Evolutionary conservation across 2,797 vertebrate genomes (phyloP).

Genomic region (Chelidonichthys spinosus): DNA sequence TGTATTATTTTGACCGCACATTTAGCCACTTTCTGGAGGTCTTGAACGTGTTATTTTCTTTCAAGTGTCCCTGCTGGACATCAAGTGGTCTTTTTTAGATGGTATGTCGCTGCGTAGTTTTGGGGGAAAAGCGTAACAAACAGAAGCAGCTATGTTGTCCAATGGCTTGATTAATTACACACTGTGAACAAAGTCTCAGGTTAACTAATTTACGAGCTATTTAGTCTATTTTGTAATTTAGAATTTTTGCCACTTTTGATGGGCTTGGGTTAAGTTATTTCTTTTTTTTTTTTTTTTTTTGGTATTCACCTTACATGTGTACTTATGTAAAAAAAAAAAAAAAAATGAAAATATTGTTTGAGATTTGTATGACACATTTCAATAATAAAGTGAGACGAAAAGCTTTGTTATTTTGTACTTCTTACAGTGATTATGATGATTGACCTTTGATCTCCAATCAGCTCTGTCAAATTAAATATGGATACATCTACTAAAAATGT

Average conservation of each 20-base stretch:
- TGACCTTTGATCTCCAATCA: background rate
- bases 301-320: conserved; percentile 56
- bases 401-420: conserved; percentile 65
- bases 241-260: conserved; percentile 59
- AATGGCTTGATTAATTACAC: conserved; percentile 59
- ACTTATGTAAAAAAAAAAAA: conserved; percentile 69
- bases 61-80: conserved; percentile 31
- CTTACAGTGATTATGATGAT: too few relatives aligned
- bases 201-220: conserved; percentile 50
- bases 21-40: conserved; percentile 32
- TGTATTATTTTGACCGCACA: conserved; percentile 43
- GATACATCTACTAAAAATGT: background rate
- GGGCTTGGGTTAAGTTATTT: conserved; percentile 78
- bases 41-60: conserved; percentile 46
- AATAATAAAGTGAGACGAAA: conserved; percentile 72
- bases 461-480: background rate
- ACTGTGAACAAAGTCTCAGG: conserved; percentile 82
- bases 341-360: conserved; percentile 73
- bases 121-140: background rate
- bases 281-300: conserved; percentile 37
- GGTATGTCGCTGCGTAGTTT: conserved; percentile 25
- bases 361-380: conserved; percentile 73
- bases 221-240: conserved; percentile 36
- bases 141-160: conserved; percentile 43
- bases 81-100: conserved; percentile 36